Evolutionary conservation across 2,797 vertebrate species (phyloP), one percentile per base, ranked within the genome.

Genomic region (Chaunax sp.): DNA sequence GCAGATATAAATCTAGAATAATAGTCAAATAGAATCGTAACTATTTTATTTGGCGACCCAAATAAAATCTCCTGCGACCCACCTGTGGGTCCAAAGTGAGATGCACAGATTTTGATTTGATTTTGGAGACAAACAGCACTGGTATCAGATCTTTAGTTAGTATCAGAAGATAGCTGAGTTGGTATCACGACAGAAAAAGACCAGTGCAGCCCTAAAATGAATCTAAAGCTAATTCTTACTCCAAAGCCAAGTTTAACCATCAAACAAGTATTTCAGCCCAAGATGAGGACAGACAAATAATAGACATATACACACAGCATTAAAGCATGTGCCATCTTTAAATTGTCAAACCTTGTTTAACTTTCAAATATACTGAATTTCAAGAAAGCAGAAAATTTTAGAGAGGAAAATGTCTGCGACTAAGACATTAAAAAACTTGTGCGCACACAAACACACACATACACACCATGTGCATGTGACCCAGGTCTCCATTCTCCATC

Each of bases 401-500:
- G 46, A 70, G 35, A 33, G 15, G 33, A 37, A 64, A 47, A 62
- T 72, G 54, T 72, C 28, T 38, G 43, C 25, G 55, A 26, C 1
- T 20, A 52, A 38, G 5, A 4, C 60, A 49, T 20, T 2, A 65
- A 33, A 15, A 25, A 12, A 45, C 10, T 2, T 7, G 15, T 4
- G 12, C 16, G 13, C 12, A 12, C 28, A 18, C 22, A 28, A 9
- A 59, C 18, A 56, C 46, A 75, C 88, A 44, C 79, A n/a, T n/a
- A n/a, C n/a, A n/a, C n/a, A n/a, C n/a, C n/a, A n/a, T n/a, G n/a
- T 97, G 96, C 95, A 94, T 95, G 93, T 95, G 93, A 89, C 93
- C 94, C 95, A 95, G 96, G 94, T 96, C 96, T 93, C 96, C 95
- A 96, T 98, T 97, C 94, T 98, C 95, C 96, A 97, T 97, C 69